A percentile compares a stretch with the other conserved stretches of the same genome.
Conservation (phyloP, 1,140 invertebrate genomes). For the Penaeus vannamei region DNA sequence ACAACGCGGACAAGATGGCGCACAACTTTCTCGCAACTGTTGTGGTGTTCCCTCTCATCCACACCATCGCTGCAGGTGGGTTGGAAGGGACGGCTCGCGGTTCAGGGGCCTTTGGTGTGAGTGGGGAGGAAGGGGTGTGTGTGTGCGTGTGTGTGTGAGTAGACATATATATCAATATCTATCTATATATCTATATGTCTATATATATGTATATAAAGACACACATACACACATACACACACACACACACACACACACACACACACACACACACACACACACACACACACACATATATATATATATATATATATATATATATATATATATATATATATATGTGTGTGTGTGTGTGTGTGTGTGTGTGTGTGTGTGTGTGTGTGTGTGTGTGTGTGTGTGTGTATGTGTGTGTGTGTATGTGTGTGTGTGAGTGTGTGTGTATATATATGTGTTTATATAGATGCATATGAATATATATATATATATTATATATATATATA, state of each 20-base stretch:
- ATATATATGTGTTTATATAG: background rate
- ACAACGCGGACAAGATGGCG: too few relatives aligned
- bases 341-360: background rate
- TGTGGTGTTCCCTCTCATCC: too few relatives aligned
- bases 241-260: background rate
- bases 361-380: background rate
- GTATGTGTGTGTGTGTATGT: constrained; percentile 33
- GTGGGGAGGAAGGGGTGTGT: too few relatives aligned
- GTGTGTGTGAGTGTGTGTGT: background rate
- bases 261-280: background rate
- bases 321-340: constrained; percentile 13
- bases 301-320: constrained; percentile 8
- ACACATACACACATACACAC: background rate
- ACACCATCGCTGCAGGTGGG: too few relatives aligned
- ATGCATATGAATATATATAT: background rate
- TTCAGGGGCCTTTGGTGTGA: too few relatives aligned
- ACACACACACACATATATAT: constrained; percentile 2
- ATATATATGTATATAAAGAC: background rate
- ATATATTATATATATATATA: background rate
- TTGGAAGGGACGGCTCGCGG: too few relatives aligned
- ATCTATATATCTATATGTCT: too few relatives aligned
- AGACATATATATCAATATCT: too few relatives aligned
- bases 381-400: background rate
- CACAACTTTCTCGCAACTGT: too few relatives aligned
- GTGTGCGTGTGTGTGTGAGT: too few relatives aligned